A percentile compares a stretch with the other conserved stretches of the same genome.
These are phyloP conservation scores for Anagyrus pseudococci DNA, from an alignment of 2,888 invertebrate species.

Conservation along the genomic window DNA sequence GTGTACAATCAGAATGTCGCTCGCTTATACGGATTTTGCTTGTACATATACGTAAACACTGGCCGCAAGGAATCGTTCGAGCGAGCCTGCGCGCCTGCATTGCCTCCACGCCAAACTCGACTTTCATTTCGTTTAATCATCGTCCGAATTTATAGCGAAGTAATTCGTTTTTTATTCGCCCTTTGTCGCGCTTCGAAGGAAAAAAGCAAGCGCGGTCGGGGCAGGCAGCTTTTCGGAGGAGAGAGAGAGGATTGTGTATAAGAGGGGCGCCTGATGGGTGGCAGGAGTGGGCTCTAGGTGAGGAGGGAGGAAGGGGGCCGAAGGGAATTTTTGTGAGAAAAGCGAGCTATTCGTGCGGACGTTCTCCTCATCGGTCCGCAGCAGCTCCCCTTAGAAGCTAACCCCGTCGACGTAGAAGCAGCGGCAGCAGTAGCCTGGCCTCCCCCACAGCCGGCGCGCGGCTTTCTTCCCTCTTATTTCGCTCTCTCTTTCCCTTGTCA, in stretches of 20 bases:
- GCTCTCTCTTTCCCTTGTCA: slow-evolving; percentile 55
- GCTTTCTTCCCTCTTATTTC: slow-evolving; percentile 42
- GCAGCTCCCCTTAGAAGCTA: slow-evolving; percentile 41
- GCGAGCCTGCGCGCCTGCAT: too few relatives aligned
- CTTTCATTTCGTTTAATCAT: slow-evolving; percentile 33
- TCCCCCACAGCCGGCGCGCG: slow-evolving; percentile 29
- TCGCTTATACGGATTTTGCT: background rate
- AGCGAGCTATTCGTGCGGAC: slow-evolving; percentile 51
- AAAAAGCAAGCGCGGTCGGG: slow-evolving; percentile 15
- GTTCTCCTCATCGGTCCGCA: slow-evolving; percentile 4
- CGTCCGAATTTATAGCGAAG: slow-evolving; percentile 36
- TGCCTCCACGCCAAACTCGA: too few relatives aligned
- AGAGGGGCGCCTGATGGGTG: too few relatives aligned
- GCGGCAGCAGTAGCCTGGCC: slow-evolving; percentile 24
- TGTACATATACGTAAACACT: too few relatives aligned
- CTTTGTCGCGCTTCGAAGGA: slow-evolving; percentile 32
- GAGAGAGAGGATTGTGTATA: slow-evolving; percentile 1
- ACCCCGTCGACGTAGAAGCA: slow-evolving; percentile 36
- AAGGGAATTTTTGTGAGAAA: slow-evolving; percentile 47
- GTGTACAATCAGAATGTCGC: background rate
- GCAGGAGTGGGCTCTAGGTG: too few relatives aligned
- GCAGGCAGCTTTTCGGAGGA: slow-evolving; percentile 23
- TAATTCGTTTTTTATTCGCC: slow-evolving; percentile 39
- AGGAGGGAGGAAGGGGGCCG: background rate
- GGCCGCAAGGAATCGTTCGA: too few relatives aligned